Conservation (phyloP, 2,888 invertebrate species). For the Molorchus minor region DNA sequence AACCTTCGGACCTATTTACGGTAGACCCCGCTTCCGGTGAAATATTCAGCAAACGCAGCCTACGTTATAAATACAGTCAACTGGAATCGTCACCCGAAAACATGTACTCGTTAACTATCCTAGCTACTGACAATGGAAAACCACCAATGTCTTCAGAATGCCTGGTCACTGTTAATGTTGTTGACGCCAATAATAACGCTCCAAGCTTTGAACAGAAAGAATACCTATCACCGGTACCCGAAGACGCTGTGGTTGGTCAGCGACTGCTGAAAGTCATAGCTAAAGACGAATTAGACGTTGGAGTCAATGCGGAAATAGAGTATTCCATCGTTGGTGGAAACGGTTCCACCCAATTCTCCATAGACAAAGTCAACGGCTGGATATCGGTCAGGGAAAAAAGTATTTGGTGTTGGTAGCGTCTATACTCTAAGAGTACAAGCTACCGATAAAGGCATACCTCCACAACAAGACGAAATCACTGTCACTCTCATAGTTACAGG, state of each 20-base stretch:
- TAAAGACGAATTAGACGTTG: constrained; percentile 81
- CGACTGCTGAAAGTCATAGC: constrained; percentile 78
- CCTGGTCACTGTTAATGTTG: constrained; percentile 84
- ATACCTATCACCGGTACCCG: constrained; percentile 84
- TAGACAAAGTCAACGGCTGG: constrained; percentile 85
- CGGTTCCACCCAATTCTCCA: constrained; percentile 76
- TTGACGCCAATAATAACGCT: constrained; percentile 91
- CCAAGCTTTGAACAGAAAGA: constrained; percentile 81
- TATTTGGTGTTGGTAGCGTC: constrained; percentile 69
- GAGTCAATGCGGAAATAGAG: constrained; percentile 88
- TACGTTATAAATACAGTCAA: constrained; percentile 85
- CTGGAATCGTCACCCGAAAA: constrained; percentile 88
- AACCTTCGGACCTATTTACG: constrained; percentile 89
- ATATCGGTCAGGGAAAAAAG: constrained; percentile 73
- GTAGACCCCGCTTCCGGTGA: constrained; percentile 95
- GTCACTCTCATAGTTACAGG: constrained; percentile 84
- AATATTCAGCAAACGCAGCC: constrained; percentile 82
- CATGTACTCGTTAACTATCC: constrained; percentile 84
- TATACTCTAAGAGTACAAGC: constrained; percentile 79
- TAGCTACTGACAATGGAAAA: constrained; percentile 94
- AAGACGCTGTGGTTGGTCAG: constrained; percentile 76
- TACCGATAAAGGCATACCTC: constrained; percentile 87
- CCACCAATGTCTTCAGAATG: constrained; percentile 93
- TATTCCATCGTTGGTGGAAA: constrained; percentile 81
- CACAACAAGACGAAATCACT: constrained; percentile 79